Evolutionary conservation across 2,797 vertebrate species (phyloP).

Genomic region (Lacerta viridis): DNA sequence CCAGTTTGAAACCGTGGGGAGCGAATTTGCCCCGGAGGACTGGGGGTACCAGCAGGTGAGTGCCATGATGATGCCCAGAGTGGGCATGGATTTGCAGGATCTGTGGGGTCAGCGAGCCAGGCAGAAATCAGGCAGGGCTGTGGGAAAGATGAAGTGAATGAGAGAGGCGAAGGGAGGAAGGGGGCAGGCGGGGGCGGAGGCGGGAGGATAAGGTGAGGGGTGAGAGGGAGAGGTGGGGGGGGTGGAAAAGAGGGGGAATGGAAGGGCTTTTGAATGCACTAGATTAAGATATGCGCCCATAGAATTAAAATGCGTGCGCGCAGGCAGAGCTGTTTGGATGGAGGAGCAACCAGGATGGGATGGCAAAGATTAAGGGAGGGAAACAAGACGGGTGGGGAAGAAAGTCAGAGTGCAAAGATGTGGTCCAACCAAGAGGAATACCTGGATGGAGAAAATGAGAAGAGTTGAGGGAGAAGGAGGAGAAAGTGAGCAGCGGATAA

Average conservation of each 20-base stretch:
- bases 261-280: too few relatives aligned
- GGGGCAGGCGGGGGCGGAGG: accelerated
- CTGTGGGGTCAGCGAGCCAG: neutral
- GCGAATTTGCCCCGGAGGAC: constrained; percentile 75
- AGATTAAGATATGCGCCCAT: too few relatives aligned
- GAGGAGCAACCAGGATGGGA: neutral
- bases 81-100: neutral
- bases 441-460: constrained; percentile 1
- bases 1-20: constrained; percentile 78
- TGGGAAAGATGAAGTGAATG: too few relatives aligned
- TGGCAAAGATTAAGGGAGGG: neutral
- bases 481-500: neutral
- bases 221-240: neutral
- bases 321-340: neutral
- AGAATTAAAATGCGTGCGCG: neutral
- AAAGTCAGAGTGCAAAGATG: neutral
- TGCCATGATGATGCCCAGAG: too few relatives aligned
- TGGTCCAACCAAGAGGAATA: neutral
- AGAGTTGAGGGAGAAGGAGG: neutral
- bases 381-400: too few relatives aligned
- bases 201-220: neutral
- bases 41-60: constrained; percentile 81
- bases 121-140: neutral
- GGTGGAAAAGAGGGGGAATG: neutral
- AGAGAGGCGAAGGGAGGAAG: too few relatives aligned